Evolutionary conservation across 2,888 invertebrate genomes (phyloP).

Genomic region (Deilephila porcellus): DNA sequence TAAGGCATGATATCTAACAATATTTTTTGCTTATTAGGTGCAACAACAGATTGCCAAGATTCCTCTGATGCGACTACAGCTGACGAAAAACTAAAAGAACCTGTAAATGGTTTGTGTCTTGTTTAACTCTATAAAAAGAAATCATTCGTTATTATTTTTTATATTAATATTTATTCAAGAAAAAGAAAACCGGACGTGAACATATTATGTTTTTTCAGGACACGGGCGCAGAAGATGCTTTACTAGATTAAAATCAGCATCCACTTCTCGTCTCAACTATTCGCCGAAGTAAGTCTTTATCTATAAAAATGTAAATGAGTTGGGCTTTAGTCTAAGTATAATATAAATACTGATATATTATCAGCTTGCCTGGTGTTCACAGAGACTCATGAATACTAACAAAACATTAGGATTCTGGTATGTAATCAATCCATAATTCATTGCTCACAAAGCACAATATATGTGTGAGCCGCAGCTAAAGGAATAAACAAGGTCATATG

Average conservation of each 20-base stretch:
- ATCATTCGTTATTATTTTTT: too few species aligned
- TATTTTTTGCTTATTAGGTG: conserved; percentile 45
- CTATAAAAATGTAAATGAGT: not conserved
- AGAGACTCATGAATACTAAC: too few species aligned
- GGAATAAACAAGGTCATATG: too few species aligned
- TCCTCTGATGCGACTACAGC: conserved; percentile 84
- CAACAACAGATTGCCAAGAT: conserved; percentile 80
- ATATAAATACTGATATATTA: too few species aligned
- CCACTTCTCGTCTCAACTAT: conserved; percentile 88
- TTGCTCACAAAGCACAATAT: too few species aligned
- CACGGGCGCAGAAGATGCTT: conserved; percentile 87
- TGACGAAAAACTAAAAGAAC: conserved; percentile 76
- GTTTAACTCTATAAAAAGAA: not conserved
- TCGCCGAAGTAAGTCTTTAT: conserved; percentile 78
- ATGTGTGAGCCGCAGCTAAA: too few species aligned
- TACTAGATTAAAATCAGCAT: conserved; percentile 88
- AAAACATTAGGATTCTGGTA: too few species aligned
- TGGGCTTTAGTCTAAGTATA: too few species aligned
- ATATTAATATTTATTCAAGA: not conserved
- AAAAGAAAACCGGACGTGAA: not conserved
- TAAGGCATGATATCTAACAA: not conserved
- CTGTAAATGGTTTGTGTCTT: conserved; percentile 63
- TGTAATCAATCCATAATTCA: too few species aligned
- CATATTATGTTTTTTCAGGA: conserved; percentile 58
- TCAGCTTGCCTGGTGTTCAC: too few species aligned